These are phyloP conservation scores for Micrasema longulum DNA, from an alignment of 1,140 invertebrate genomes.

Conservation along the genomic window DNA sequence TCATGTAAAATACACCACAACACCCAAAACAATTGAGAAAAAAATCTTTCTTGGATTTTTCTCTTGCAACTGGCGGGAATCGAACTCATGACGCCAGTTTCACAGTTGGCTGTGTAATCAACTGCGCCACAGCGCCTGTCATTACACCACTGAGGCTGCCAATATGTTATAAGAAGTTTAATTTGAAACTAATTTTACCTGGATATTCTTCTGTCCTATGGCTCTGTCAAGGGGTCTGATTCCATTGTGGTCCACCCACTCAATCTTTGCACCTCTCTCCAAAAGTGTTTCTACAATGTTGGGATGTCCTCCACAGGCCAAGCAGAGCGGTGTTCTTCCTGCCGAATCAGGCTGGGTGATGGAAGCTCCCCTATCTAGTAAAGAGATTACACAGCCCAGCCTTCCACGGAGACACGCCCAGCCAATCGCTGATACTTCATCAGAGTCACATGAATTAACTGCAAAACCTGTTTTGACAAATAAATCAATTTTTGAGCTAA, in stretches of 20 bases:
- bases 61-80: too few relatives aligned
- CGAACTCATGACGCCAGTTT: too few relatives aligned
- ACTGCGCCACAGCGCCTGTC: too few relatives aligned
- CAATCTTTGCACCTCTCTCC: constrained; percentile 88
- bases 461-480: too few relatives aligned
- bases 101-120: too few relatives aligned
- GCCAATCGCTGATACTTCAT: constrained; percentile 89
- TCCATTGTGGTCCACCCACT: constrained; percentile 94
- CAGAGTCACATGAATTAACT: constrained; percentile 82
- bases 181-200: too few relatives aligned
- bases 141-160: too few relatives aligned
- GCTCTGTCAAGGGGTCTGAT: constrained; percentile 93
- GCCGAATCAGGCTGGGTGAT: constrained; percentile 82
- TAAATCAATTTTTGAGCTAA: too few relatives aligned
- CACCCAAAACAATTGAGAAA: too few relatives aligned
- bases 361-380: constrained; percentile 86
- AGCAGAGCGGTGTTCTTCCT: constrained; percentile 89
- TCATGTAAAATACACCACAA: too few relatives aligned
- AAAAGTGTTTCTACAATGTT: constrained; percentile 81
- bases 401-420: constrained; percentile 93
- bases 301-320: constrained; percentile 86
- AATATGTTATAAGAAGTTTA: too few relatives aligned
- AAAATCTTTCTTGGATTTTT: too few relatives aligned
- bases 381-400: constrained; percentile 78
- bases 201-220: constrained; percentile 90